These are phyloP conservation scores for Channa maculata DNA, from an alignment of 2,113 vertebrate species.

Conservation along the genomic window DNA sequence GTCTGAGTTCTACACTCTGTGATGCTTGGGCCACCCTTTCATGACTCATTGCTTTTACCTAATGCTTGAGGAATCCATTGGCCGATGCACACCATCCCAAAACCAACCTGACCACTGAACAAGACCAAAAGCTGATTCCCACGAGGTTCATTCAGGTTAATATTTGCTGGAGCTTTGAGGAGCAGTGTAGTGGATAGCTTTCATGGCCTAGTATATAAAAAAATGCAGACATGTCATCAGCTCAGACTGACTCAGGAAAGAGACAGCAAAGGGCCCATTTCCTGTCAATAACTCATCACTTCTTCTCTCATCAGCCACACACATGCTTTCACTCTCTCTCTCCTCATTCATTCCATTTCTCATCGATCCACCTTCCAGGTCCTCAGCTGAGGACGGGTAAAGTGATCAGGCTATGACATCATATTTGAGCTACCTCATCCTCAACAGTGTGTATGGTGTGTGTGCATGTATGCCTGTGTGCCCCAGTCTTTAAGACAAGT, in stretches of 20 bases:
- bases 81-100: constrained; percentile 42
- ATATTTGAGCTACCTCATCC: constrained; percentile 67
- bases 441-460: constrained; percentile 43
- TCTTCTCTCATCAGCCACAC: constrained; percentile 19
- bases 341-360: constrained; percentile 78
- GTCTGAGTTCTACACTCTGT: constrained; percentile 40
- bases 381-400: constrained; percentile 62
- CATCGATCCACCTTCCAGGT: constrained; percentile 71
- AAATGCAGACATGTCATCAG: constrained; percentile 63
- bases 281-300: constrained; percentile 49
- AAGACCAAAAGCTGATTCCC: constrained; percentile 46
- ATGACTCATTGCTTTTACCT: constrained; percentile 73
- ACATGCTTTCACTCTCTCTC: constrained; percentile 12
- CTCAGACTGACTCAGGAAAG: constrained; percentile 55
- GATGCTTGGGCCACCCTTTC: constrained; percentile 48
- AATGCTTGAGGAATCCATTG: constrained; percentile 68
- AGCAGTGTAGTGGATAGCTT: constrained; percentile 34
- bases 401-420: constrained; percentile 80
- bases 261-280: constrained; percentile 40
- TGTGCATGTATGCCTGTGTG: constrained; percentile 38
- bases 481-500: constrained; percentile 24
- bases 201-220: constrained; percentile 59
- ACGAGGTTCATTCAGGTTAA: constrained; percentile 43
- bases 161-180: constrained; percentile 40
- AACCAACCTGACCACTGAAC: constrained; percentile 38